A percentile compares a stretch with the other conserved stretches of the same genome.
Conservation (phyloP, 2,888 invertebrate genomes). For the Leptogaster cylindrica region DNA sequence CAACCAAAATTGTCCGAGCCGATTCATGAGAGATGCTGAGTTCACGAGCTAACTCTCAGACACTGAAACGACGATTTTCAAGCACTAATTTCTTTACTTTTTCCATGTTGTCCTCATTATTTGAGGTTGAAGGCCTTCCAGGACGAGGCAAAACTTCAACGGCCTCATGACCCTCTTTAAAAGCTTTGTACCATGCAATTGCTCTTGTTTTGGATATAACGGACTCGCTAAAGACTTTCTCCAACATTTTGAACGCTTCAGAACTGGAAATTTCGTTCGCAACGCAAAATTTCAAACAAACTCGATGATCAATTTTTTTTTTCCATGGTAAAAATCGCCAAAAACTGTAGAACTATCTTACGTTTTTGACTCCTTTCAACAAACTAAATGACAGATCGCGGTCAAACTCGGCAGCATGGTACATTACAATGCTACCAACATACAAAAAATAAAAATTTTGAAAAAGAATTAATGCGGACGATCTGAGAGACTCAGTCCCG, state of each 20-base stretch:
- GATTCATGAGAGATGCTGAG: too few species aligned
- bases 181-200: slow-evolving; percentile 3
- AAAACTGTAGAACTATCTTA: slow-evolving; percentile 14
- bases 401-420: slow-evolving; percentile 5
- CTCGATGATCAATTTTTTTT: slow-evolving; percentile 19
- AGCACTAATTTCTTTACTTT: too few species aligned
- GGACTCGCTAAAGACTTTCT: too few species aligned
- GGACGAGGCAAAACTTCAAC: slow-evolving; percentile 11
- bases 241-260: slow-evolving; percentile 2
- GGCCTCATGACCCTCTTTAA: slow-evolving; percentile 15
- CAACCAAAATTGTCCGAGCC: too few species aligned
- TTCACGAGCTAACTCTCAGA: too few species aligned
- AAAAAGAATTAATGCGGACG: too few species aligned
- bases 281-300: slow-evolving; percentile 6
- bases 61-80: slow-evolving; percentile 24
- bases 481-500: too few species aligned
- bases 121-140: too few species aligned
- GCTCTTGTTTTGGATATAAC: slow-evolving; percentile 5
- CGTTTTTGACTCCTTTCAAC: slow-evolving; percentile 28
- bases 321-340: slow-evolving; percentile 1
- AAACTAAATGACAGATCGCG: slow-evolving; percentile 24
- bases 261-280: background rate
- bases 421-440: too few species aligned
- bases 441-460: too few species aligned
- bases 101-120: too few species aligned